A percentile compares a stretch with the other conserved stretches of the same genome.
These are phyloP conservation scores for Aplocera efformata DNA, from an alignment of 2,888 invertebrate genomes.

Conservation along the genomic window DNA sequence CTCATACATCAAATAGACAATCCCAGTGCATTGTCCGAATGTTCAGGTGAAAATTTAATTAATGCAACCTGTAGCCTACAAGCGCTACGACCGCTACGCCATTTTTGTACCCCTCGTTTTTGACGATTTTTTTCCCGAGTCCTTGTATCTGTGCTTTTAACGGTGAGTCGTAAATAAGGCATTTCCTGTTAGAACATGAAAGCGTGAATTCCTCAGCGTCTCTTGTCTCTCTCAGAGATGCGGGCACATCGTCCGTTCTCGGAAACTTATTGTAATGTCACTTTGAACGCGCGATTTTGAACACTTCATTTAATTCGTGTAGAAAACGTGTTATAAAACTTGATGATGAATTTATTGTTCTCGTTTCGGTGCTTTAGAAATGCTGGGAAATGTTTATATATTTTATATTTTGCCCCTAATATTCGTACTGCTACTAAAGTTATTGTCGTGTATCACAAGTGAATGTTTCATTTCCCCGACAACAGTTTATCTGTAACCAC, in stretches of 20 bases:
- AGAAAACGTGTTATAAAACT: slow-evolving; percentile 8
- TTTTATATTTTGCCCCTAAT: too few relatives aligned
- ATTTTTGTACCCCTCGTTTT: slow-evolving; percentile 21
- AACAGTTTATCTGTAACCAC: too few relatives aligned
- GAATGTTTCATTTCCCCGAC: too few relatives aligned
- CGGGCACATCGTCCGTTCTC: slow-evolving; percentile 18
- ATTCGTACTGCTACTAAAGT: too few relatives aligned
- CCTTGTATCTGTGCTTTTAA: slow-evolving; percentile 29
- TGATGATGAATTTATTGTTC: slow-evolving; percentile 14
- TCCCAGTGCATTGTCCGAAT: too few relatives aligned
- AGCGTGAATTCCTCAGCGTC: slow-evolving; percentile 52
- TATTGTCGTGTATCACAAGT: too few relatives aligned
- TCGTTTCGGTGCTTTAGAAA: too few relatives aligned
- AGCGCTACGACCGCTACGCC: too few relatives aligned
- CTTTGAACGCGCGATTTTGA: slow-evolving; percentile 15
- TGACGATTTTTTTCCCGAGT: slow-evolving; percentile 4
- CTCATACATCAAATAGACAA: too few relatives aligned
- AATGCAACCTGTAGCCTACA: too few relatives aligned
- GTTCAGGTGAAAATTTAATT: too few relatives aligned
- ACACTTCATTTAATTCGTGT: slow-evolving; percentile 15
- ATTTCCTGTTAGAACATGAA: slow-evolving; percentile 60
- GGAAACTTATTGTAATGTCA: slow-evolving; percentile 23
- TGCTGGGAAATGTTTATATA: too few relatives aligned
- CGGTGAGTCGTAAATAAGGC: slow-evolving; percentile 44
- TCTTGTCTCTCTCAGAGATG: slow-evolving; percentile 26